Conservation (phyloP, 1,140 invertebrate genomes). For the Drosophila pallidifrons region DNA sequence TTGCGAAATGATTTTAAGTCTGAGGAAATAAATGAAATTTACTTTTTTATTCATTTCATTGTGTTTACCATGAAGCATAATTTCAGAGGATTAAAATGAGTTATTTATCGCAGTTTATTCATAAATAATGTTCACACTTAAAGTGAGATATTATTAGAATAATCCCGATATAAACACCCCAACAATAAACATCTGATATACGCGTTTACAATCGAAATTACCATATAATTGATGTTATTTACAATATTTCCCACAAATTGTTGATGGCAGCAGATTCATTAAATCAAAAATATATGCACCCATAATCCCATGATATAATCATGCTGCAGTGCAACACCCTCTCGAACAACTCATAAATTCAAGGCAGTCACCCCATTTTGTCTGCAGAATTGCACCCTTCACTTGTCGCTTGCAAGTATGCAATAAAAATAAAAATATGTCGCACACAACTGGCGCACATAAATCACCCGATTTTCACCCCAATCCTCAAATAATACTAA, state of each 20-base stretch:
- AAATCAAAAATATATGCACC: constrained; percentile 31
- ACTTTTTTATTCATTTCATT: not conserved
- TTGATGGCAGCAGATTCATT: constrained; percentile 23
- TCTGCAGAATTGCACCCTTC: constrained; percentile 42
- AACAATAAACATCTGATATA: not conserved
- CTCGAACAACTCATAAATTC: constrained; percentile 58
- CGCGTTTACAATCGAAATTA: constrained; percentile 6
- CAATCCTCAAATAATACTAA: constrained; percentile 28
- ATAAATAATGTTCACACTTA: not conserved
- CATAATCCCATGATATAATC: constrained; percentile 55
- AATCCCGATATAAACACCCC: not conserved
- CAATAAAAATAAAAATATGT: constrained; percentile 79
- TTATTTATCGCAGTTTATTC: too few species aligned
- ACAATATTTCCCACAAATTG: constrained; percentile 24
- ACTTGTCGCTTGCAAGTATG: constrained; percentile 68
- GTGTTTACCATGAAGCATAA: not conserved
- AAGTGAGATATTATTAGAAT: not conserved
- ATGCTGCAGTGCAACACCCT: constrained; percentile 46
- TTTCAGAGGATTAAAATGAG: too few species aligned
- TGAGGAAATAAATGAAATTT: not conserved
- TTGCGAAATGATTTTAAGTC: constrained; percentile 1
- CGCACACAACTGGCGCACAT: constrained; percentile 56
- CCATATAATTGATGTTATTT: constrained; percentile 5
- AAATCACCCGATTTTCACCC: constrained; percentile 60
- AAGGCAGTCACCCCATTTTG: constrained; percentile 64